Conservation (phyloP, 2,113 vertebrate species). For the Tachysurus vachellii region DNA sequence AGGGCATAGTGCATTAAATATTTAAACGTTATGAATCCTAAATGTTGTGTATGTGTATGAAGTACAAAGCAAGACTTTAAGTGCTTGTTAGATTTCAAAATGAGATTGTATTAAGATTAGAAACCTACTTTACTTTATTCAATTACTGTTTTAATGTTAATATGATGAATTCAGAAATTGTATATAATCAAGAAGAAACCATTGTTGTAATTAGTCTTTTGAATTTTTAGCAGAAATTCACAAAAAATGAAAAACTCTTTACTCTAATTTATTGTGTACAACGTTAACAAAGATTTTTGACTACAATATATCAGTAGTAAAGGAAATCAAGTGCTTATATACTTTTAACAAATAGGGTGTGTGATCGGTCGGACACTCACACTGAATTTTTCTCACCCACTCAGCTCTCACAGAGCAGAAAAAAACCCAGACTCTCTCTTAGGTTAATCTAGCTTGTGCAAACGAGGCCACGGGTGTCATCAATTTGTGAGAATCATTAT, state of each 20-base stretch:
- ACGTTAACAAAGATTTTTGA: background rate
- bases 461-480: conserved; percentile 56
- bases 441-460: conserved; percentile 58
- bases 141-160: background rate
- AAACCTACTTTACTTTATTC: background rate
- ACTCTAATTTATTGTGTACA: background rate
- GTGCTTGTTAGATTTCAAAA: background rate
- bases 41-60: background rate
- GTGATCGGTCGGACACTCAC: conserved; percentile 15
- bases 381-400: conserved; percentile 29
- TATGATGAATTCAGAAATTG: background rate
- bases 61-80: background rate
- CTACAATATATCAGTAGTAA: background rate
- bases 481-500: conserved; percentile 64
- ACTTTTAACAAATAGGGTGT: background rate
- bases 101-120: background rate
- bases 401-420: conserved; percentile 23
- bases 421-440: conserved; percentile 36
- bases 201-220: background rate
- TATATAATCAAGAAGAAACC: background rate
- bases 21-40: background rate
- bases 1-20: background rate
- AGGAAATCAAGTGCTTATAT: background rate
- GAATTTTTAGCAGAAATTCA: background rate
- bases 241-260: background rate